phyloP scores from a whole-genome alignment of 2,797 vertebrate species.

The Hemitrygon akajei region DNA sequence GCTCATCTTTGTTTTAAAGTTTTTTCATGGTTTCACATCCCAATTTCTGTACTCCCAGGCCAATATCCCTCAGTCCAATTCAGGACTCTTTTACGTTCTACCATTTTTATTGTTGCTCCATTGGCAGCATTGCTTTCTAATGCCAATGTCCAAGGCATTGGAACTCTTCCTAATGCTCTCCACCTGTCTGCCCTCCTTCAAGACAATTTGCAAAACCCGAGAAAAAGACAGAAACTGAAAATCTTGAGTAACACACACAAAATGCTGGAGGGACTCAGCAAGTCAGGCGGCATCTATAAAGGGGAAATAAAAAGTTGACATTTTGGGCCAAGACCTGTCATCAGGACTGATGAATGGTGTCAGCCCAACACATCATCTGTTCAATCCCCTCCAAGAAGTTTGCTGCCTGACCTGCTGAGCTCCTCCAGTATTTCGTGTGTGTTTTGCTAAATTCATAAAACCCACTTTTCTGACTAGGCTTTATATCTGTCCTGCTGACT shows the following conservation, averaged over 20 bases:
- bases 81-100: not conserved
- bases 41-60: not conserved
- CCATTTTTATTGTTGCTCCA: not conserved
- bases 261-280: too few relatives aligned
- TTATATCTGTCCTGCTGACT: not conserved
- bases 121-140: not conserved
- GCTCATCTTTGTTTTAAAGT: not conserved
- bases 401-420: too few relatives aligned
- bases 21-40: not conserved
- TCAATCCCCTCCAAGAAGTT: too few relatives aligned
- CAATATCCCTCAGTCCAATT: not conserved
- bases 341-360: too few relatives aligned
- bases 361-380: too few relatives aligned
- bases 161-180: not conserved
- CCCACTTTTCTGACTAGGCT: not conserved
- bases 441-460: not conserved
- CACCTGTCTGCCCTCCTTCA: not conserved
- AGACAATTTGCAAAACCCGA: not conserved
- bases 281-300: too few relatives aligned
- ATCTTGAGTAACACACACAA: too few relatives aligned
- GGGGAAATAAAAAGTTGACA: too few relatives aligned
- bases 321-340: too few relatives aligned
- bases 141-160: not conserved
- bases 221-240: too few relatives aligned
- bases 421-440: too few relatives aligned